Base-by-base conservation (phyloP, 1,140 invertebrate species). In the Asbolus verrucosus region DNA sequence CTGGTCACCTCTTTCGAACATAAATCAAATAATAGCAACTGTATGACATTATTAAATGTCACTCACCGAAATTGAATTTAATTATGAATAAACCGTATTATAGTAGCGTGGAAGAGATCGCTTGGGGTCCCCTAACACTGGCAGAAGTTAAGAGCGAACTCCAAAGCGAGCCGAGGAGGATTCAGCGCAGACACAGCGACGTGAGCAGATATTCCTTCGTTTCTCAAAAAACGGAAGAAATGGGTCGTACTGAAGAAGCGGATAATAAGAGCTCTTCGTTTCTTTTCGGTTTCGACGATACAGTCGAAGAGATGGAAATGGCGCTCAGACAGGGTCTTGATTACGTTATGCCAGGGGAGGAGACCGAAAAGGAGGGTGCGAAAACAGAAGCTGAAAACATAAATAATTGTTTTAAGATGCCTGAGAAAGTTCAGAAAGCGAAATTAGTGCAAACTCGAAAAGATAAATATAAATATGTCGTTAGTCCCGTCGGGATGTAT, bases 21-120 rank as follows among this genome's bases (percentile, higher is more conserved):
- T 36, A 36, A 36, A 36, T 36, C 33, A 36, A 36, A 4, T n/a
- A 36, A 36, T n/a, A 36, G n/a, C 33, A 30, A 30, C 24, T 30
- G 24, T 9, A n/a, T 30, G 19, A 24, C 19, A 27, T 54, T 54
- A 54, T 54, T 54, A 30, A 54, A 54, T 9, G 46, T 54, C 46
- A 54, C 21, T 30, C 21, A 3, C 33, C n/a, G 6, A 36, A 36
- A 36, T 54, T 24, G 72, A 24, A 6, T 65, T 21, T 39, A 41
- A 41, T 65, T 39, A 65, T 65, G 59, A 31, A 11, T 13, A 2
- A 62, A 24, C 30, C 30, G 16, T 62, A 62, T 61, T 61, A 61
- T 30, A 60, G 54, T 60, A 60, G 54, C 36, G 59, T 36, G 15
- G 59, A 36, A 16, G 59, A 62, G 30, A 62, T 62, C 30, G 59